These are phyloP conservation scores for Melanotaenia trifasciata DNA, from an alignment of 2,797 vertebrate genomes.

Conservation along the genomic window DNA sequence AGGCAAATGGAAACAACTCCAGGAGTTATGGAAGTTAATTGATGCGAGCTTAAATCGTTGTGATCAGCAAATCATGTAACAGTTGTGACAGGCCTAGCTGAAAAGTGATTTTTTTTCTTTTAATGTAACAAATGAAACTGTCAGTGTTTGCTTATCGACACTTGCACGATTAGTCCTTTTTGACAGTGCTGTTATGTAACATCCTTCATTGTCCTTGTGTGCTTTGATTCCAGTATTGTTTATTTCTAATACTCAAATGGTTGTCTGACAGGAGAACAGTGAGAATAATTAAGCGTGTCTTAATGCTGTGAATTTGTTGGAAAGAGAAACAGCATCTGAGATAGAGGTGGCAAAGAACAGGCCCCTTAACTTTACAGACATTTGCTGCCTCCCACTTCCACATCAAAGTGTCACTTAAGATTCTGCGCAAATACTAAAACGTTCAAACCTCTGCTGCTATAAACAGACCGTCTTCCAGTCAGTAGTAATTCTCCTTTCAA, in stretches of 20 bases:
- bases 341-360: conserved; percentile 42
- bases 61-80: not conserved
- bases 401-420: conserved; percentile 60
- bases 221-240: conserved; percentile 59
- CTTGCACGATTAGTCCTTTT: conserved; percentile 18
- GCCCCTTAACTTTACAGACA: conserved; percentile 47
- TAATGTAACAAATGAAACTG: conserved; percentile 38
- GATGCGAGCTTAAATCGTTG: not conserved
- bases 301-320: conserved; percentile 59
- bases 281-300: conserved; percentile 64
- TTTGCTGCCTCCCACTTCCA: conserved; percentile 54
- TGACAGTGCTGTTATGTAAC: conserved; percentile 34
- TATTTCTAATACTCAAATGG: conserved; percentile 65
- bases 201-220: conserved; percentile 26
- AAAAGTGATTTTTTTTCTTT: conserved; percentile 15
- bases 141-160: conserved; percentile 38
- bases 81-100: conserved; percentile 5
- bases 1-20: conserved; percentile 1
- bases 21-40: not conserved
- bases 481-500: conserved; percentile 49
- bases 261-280: conserved; percentile 67
- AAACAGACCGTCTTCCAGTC: conserved; percentile 40
- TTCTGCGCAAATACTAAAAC: conserved; percentile 32
- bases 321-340: conserved; percentile 44
- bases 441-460: conserved; percentile 23